phyloP scores from a whole-genome alignment of 2,888 invertebrate genomes.

The Dioctria linearis region DNA sequence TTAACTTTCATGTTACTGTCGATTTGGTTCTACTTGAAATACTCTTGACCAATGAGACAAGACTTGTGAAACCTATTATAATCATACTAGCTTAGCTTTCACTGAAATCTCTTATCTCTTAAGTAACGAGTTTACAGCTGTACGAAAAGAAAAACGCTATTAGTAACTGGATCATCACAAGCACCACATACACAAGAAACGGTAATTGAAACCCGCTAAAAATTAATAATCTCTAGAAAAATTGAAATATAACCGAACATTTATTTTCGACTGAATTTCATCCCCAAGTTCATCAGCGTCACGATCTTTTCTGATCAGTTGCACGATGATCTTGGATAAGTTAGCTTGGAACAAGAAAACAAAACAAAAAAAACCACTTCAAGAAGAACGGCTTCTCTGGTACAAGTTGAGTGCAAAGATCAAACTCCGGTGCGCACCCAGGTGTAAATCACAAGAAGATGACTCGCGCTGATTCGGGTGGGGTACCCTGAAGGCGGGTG shows the following conservation, averaged over 20 bases:
- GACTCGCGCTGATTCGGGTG: constrained; percentile 48
- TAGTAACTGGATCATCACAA: constrained; percentile 27
- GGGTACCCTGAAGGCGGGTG: constrained; percentile 55
- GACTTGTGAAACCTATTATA: too few species aligned
- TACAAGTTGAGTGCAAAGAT: constrained; percentile 40
- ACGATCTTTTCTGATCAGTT: constrained; percentile 49
- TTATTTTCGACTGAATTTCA: constrained; percentile 35
- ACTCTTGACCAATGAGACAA: too few species aligned
- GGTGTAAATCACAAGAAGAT: constrained; percentile 66
- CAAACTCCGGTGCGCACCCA: constrained; percentile 64
- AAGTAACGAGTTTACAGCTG: too few species aligned
- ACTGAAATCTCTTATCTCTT: too few species aligned
- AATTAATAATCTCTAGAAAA: constrained; percentile 14
- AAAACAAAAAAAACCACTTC: not conserved
- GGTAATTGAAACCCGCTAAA: constrained; percentile 10
- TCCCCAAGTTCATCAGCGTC: constrained; percentile 51
- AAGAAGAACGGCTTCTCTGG: constrained; percentile 31
- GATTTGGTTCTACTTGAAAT: too few species aligned
- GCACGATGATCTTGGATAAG: constrained; percentile 30
- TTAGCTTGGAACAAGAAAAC: constrained; percentile 33
- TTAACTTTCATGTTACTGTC: too few species aligned
- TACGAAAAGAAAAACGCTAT: not conserved
- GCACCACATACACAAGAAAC: not conserved
- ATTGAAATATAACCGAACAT: constrained; percentile 39
- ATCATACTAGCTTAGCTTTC: too few species aligned